These are phyloP conservation scores for Folsomia manolachei DNA, from an alignment of 2,888 invertebrate genomes.

Conservation along the genomic window DNA sequence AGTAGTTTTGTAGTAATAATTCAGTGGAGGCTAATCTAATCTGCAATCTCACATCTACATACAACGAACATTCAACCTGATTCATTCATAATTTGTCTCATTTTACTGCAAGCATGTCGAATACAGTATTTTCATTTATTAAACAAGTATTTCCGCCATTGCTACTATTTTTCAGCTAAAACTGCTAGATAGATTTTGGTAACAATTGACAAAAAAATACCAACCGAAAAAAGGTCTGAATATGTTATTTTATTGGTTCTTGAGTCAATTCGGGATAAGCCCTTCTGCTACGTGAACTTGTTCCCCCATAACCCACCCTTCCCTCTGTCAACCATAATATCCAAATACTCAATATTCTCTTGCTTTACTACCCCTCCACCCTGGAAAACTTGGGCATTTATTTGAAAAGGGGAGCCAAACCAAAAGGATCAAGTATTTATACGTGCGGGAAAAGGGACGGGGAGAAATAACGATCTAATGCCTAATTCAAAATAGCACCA, in stretches of 20 bases:
- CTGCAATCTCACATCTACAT: background rate
- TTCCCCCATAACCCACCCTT: too few relatives aligned
- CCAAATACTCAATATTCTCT: background rate
- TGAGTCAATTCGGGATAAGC: too few relatives aligned
- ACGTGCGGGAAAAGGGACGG: background rate
- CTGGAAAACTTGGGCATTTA: background rate
- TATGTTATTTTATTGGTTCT: too few relatives aligned
- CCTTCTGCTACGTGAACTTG: too few relatives aligned
- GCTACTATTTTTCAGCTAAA: too few relatives aligned
- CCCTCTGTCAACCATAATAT: background rate
- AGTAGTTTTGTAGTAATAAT: background rate
- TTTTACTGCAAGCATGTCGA: background rate
- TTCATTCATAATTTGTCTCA: conserved; percentile 6
- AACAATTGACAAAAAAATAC: too few relatives aligned
- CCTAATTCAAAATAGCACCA: background rate
- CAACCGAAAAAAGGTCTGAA: too few relatives aligned
- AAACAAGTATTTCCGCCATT: too few relatives aligned
- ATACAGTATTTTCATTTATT: background rate
- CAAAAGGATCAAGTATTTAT: background rate
- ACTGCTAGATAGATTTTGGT: too few relatives aligned
- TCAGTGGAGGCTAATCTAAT: background rate
- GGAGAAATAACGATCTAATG: conserved; percentile 1
- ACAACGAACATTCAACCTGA: background rate
- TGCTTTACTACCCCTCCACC: background rate
- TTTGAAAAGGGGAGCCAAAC: background rate